Base-by-base conservation (phyloP, 2,888 invertebrate species). In the Epinotia bilunana region DNA sequence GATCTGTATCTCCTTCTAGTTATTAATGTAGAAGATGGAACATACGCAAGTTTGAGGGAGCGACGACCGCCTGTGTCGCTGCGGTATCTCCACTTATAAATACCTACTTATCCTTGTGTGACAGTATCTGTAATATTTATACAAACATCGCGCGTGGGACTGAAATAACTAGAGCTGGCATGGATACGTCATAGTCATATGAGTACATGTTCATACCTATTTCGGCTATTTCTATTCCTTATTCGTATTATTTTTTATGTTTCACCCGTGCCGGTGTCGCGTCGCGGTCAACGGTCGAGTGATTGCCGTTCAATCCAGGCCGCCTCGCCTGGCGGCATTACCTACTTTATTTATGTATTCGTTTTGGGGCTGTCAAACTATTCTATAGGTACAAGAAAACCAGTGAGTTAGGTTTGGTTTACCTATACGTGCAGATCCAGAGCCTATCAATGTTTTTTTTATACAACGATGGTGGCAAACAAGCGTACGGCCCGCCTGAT, bases 331-430 rank as follows among this genome's bases (percentile, higher is more conserved):
- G 43, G 58, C 43, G 18, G 13, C n/a, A 6, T 57, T 20, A 28
- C 58, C 69, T 58, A 69, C 58, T 68, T 69, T 28, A 3, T 28
- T 28, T 53, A 39, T 67, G 18, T 39, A 20, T 58, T 58, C 23
- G 11, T 69, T 69, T 69, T 60, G 58, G 69, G 46, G n/a, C 69
- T 9, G 46, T 13, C n/a, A 46, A 60, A 60, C 16, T 69, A 33
- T 61, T 61, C 7, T n/a, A 46, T 46, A 3, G 12, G 46, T n/a
- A 53, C n/a, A n/a, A n/a, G 12, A 49, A 16, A n/a, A 49, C 49
- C 13, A 2, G 49, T 6, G 16, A 49, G 49, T n/a, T 53, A 53
- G 13, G 6, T 6, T 53, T 53, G 9, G 39, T 39, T 39, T 39
- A 9, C 7, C 39, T 39, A n/a, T n/a, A 39, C 39, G 9, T 39